A percentile compares a stretch with the other conserved stretches of the same genome.
Evolutionary conservation across 2,797 vertebrate species (phyloP).

Genomic region (Sebastes trivittatus): DNA sequence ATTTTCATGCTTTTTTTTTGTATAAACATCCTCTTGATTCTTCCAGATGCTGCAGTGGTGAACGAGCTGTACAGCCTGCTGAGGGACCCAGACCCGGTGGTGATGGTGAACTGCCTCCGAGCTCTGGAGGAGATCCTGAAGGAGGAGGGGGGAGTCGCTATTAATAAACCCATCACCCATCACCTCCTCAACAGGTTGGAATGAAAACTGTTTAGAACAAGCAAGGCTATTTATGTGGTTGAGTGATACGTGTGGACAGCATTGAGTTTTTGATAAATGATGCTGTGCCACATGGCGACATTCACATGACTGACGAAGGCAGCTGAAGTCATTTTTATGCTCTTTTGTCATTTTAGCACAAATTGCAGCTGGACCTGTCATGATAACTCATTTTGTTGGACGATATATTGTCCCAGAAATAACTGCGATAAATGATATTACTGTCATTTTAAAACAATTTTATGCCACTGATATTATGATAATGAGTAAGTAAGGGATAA

Average conservation of each 20-base stretch:
- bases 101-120: slow-evolving; percentile 95
- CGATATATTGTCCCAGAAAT: too few relatives aligned
- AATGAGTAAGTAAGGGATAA: too few relatives aligned
- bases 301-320: background rate
- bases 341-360: background rate
- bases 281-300: background rate
- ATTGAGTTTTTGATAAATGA: background rate
- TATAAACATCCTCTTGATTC: background rate
- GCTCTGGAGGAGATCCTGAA: slow-evolving; percentile 94
- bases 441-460: too few relatives aligned
- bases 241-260: background rate
- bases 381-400: too few relatives aligned
- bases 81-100: slow-evolving; percentile 93
- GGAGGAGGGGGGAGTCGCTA: slow-evolving; percentile 93
- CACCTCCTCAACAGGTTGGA: slow-evolving; percentile 93
- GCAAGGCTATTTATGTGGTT: background rate
- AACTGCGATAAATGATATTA: too few relatives aligned
- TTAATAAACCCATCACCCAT: slow-evolving; percentile 97
- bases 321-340: background rate
- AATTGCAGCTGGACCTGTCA: too few relatives aligned
- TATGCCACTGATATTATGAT: too few relatives aligned
- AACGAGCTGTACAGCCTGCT: slow-evolving; percentile 95
- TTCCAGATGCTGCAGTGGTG: slow-evolving; percentile 87
- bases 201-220: background rate
- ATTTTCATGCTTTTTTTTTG: background rate